Evolutionary conservation across 2,888 invertebrate species (phyloP).

Genomic region (Hyposoter dolosus): DNA sequence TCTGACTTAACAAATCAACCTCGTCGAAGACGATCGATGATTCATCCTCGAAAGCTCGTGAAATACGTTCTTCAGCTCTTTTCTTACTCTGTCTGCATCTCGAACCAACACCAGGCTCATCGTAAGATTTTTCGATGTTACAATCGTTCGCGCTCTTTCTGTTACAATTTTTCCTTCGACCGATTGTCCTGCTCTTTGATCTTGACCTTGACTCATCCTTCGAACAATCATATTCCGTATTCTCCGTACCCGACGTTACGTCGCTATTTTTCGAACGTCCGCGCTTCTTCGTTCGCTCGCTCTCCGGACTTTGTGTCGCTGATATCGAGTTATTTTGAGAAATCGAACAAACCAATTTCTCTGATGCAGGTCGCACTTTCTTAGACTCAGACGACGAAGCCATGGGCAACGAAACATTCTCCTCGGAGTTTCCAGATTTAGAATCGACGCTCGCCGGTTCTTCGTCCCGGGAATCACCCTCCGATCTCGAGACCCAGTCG

Average conservation of each 20-base stretch:
- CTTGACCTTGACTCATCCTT: constrained; percentile 25
- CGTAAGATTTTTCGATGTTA: constrained; percentile 17
- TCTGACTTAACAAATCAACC: constrained; percentile 66
- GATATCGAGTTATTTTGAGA: constrained; percentile 14
- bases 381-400: constrained; percentile 1
- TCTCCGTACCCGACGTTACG: constrained; percentile 16
- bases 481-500: constrained; percentile 82
- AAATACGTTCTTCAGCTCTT: constrained; percentile 81
- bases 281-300: constrained; percentile 53
- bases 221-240: constrained; percentile 1
- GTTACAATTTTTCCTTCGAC: constrained; percentile 38
- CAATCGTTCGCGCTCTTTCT: constrained; percentile 7
- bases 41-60: constrained; percentile 78
- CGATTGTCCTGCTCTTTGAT: constrained; percentile 31
- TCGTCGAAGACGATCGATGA: constrained; percentile 70
- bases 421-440: constrained; percentile 21
- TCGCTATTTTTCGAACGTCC: constrained; percentile 51
- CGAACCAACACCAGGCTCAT: constrained; percentile 64
- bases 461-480: constrained; percentile 75
- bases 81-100: constrained; percentile 81
- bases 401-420: constrained; percentile 34
- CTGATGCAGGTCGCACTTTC: not conserved
- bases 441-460: constrained; percentile 49
- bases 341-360: constrained; percentile 9
- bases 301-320: constrained; percentile 43